phyloP scores from a whole-genome alignment of 2,113 vertebrate genomes.

The Osmerus mordax region DNA sequence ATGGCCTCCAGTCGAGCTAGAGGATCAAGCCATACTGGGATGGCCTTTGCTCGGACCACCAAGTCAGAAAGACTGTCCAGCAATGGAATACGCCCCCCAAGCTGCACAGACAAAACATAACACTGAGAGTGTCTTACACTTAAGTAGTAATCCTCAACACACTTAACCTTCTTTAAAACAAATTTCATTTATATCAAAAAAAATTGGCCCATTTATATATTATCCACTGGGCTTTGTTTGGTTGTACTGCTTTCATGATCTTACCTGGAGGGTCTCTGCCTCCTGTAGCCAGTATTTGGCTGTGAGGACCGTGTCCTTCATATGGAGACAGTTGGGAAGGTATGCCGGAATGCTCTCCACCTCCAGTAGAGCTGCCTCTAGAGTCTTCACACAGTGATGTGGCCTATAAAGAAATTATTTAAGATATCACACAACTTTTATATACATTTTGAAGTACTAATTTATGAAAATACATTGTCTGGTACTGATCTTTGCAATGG shows the following conservation, averaged over 20 bases:
- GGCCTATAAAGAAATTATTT: conserved; percentile 69
- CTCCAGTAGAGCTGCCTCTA: conserved; percentile 80
- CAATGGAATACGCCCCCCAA: conserved; percentile 86
- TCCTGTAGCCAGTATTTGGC: conserved; percentile 92
- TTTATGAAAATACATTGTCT: no score
- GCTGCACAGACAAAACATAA: conserved; percentile 59
- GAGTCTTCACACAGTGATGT: conserved; percentile 76
- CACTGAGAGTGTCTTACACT: no score
- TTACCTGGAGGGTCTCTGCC: conserved; percentile 88
- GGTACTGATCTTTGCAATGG: no score
- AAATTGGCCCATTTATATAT: no score
- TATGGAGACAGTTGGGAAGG: conserved; percentile 80
- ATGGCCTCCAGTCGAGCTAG: conserved; percentile 84
- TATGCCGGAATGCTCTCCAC: conserved; percentile 89
- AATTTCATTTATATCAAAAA: no score
- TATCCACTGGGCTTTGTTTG: no score
- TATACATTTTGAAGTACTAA: neutral
- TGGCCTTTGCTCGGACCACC: conserved; percentile 79
- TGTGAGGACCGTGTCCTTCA: conserved; percentile 82
- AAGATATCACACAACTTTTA: neutral
- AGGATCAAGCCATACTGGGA: conserved; percentile 85
- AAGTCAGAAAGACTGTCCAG: conserved; percentile 85
- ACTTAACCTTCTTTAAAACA: no score
- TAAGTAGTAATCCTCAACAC: no score
- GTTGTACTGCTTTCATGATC: neutral